These are phyloP conservation scores for Callospermophilus lateralis DNA, from an alignment of 2,113 vertebrate genomes.

Conservation along the genomic window DNA sequence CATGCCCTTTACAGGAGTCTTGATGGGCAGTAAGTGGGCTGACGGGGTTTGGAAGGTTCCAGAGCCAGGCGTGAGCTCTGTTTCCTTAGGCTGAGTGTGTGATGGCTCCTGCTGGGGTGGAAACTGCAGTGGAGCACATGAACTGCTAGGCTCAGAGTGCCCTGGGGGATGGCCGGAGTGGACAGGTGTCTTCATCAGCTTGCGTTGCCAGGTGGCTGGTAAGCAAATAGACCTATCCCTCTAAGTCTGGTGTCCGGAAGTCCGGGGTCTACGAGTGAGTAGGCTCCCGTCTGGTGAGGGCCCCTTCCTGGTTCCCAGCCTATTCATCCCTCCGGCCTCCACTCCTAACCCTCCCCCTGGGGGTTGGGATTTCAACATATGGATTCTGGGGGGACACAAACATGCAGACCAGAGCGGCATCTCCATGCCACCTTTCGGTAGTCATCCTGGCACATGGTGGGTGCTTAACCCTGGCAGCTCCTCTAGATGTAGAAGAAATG, in stretches of 20 bases:
- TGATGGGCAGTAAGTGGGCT: too few relatives aligned
- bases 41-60: neutral
- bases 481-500: neutral
- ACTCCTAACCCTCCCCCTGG: neutral
- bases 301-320: neutral
- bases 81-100: neutral
- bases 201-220: neutral
- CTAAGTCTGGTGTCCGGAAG: neutral
- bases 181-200: neutral
- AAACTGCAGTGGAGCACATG: fast-evolving
- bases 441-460: neutral
- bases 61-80: neutral
- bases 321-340: fast-evolving
- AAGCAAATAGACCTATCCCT: neutral
- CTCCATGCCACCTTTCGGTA: neutral
- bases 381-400: neutral
- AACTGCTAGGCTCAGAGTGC: neutral
- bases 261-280: neutral
- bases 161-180: neutral
- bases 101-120: neutral
- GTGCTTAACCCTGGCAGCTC: neutral
- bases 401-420: neutral
- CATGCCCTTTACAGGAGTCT: neutral
- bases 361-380: neutral
- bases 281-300: neutral